Evolutionary conservation across 2,888 invertebrate species (phyloP).

Genomic region (Pycnomerus fuliginosus): DNA sequence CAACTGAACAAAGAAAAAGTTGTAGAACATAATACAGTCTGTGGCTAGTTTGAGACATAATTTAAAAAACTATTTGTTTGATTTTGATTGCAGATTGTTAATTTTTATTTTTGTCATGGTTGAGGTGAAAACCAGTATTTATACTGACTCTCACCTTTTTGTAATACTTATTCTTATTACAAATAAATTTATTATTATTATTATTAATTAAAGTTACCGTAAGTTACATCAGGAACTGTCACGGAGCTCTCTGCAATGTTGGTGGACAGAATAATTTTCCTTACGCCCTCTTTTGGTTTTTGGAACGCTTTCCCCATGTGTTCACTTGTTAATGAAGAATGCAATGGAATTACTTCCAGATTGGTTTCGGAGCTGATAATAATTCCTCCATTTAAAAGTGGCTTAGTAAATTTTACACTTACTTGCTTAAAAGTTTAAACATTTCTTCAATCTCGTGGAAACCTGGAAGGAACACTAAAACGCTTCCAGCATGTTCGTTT

Average conservation of each 20-base stretch:
- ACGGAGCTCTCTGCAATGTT: slow-evolving; percentile 93
- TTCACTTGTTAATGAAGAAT: slow-evolving; percentile 66
- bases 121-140: no score
- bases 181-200: background rate
- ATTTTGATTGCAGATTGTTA: no score
- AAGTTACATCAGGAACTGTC: slow-evolving; percentile 84
- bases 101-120: no score
- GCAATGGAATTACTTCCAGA: slow-evolving; percentile 55
- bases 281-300: slow-evolving; percentile 60
- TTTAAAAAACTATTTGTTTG: background rate
- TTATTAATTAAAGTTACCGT: slow-evolving; percentile 56
- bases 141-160: no score
- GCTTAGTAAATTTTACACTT: no score
- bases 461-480: slow-evolving; percentile 88
- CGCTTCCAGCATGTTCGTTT: slow-evolving; percentile 57
- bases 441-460: slow-evolving; percentile 79
- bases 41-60: background rate
- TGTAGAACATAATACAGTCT: background rate
- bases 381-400: no score
- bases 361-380: slow-evolving; percentile 21
- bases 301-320: slow-evolving; percentile 65
- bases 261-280: slow-evolving; percentile 86
- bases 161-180: background rate
- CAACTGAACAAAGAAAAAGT: slow-evolving; percentile 61
- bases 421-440: slow-evolving; percentile 45